phyloP scores from a whole-genome alignment of 1,140 invertebrate species.

The Zaprionus gabonicus region DNA sequence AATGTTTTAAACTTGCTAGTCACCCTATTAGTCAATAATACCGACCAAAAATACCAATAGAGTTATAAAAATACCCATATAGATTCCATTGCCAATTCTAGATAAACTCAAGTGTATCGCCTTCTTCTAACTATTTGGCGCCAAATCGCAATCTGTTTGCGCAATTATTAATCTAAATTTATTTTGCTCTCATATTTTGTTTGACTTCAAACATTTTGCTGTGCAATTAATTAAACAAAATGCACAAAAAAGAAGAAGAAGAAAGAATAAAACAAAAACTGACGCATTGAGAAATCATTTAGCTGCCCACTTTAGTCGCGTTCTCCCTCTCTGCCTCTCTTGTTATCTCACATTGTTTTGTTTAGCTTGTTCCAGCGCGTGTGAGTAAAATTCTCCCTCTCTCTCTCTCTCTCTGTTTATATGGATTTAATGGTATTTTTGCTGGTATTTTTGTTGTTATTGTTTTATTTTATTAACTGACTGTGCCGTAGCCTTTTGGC shows the following conservation, averaged over 20 bases:
- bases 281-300: conserved; percentile 34
- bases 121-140: conserved; percentile 16
- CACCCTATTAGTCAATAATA: not conserved
- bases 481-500: conserved; percentile 19
- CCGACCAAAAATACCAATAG: not conserved
- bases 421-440: conserved; percentile 25
- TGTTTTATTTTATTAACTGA: conserved; percentile 28
- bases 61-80: conserved; percentile 22
- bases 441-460: conserved; percentile 30
- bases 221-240: conserved; percentile 42
- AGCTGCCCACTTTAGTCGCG: conserved; percentile 16
- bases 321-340: not conserved
- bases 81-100: conserved; percentile 5
- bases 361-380: conserved; percentile 28
- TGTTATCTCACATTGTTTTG: not conserved
- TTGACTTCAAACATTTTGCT: conserved; percentile 34
- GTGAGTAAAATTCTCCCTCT: not conserved
- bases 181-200: conserved; percentile 44
- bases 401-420: conserved; percentile 35
- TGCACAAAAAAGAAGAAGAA: conserved; percentile 9
- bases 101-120: not conserved
- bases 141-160: conserved; percentile 11
- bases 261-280: conserved; percentile 3
- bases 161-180: not conserved
- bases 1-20: not conserved